Base-by-base conservation (phyloP, 2,797 vertebrate species). In the Dendrocincla fuliginosa region DNA sequence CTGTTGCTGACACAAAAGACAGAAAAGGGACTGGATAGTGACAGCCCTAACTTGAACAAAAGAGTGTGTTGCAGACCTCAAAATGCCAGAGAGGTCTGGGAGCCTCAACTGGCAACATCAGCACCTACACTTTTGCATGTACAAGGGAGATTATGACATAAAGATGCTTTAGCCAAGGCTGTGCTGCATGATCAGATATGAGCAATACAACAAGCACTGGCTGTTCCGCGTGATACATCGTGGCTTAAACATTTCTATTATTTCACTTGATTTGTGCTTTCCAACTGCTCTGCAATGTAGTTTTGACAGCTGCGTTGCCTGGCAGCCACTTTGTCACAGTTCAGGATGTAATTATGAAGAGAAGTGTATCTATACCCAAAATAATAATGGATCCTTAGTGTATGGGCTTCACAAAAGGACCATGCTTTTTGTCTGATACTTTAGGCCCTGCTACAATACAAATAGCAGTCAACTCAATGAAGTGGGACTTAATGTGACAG, bases 231-330 rank as follows among this genome's bases (percentile, higher is more conserved):
- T 6, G 1, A 32, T 77, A 44, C 65, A 30, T 81, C 1, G 0
- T 65, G 33, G 89, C 82, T 84, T 64, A 50, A 77, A 49, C 47
- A 56, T 69, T 81, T 81, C 33, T 81, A 30, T 80, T 91, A 50
- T 77, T 80, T 65, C 68, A n/a, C 49, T 89, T 65, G 73, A 83
- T 85, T 80, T 85, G 89, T 85, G 76, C 61, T 86, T 39, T 71
- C 71, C 87, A 61, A 9, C 35, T 84, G 68, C 82, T 53, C 50
- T 57, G 49, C 61, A 89, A 33, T 37, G 46, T 77, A 32, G 39
- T 77, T 95, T 77, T 88, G 86, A 92, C 78, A 89, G 68, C 90
- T 83, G 52, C 75, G 76, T 92, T 91, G 82, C 87, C 84, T 93
- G 89, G 53, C 84, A 94, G 95, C 76, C 78, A 49, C 76, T 92